Evolutionary conservation across 2,888 invertebrate genomes (phyloP), one percentile per base, ranked within the genome.

Genomic region (Mesorhabditis sp.): DNA sequence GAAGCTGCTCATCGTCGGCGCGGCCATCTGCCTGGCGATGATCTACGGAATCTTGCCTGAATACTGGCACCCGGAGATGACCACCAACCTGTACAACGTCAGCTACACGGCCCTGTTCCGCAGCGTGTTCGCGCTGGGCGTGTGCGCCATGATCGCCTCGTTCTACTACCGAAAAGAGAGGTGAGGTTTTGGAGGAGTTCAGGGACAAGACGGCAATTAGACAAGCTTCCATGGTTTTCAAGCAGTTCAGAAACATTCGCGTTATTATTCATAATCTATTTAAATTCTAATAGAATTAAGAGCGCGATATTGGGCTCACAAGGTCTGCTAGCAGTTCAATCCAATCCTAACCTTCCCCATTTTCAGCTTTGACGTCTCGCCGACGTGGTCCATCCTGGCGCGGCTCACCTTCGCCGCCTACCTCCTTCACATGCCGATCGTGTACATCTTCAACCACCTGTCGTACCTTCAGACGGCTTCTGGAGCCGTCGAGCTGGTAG

Each of bases 21-120:
- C 70, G 2, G 74, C 74, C 43, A 42, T 78, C 58, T 71, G 70
- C 45, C 65, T 76, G 4, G 75, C 76, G 42, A 67, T 79, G 4
- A 80, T 84, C 71, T 84, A 82, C 72, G 84, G 77, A 6, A 84
- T 84, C 69, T 76, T 84, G 15, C 84, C 84, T 10, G 81, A 84
- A 71, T 84, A 84, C 74, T 84, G 83, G 83, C 71, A 74, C 28
- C 72, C 80, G 62, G 70, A 80, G 28, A 74, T 76, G 41, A 80
- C 80, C 43, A 78, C 77, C 69, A 84, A 78, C 5, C 50, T 77
- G 43, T 84, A 84, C 74, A 84, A 84, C 69, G 79, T 74, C 43
- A 62, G 82, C 45, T 84, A 84, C 77, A 84, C 84, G 43, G 82
- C 84, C 4, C 67, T 72, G 4, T 84, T 84, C 76, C 79, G 84